Conservation (phyloP, 2,113 vertebrate genomes). For the Daphoenositta chrysoptera region DNA sequence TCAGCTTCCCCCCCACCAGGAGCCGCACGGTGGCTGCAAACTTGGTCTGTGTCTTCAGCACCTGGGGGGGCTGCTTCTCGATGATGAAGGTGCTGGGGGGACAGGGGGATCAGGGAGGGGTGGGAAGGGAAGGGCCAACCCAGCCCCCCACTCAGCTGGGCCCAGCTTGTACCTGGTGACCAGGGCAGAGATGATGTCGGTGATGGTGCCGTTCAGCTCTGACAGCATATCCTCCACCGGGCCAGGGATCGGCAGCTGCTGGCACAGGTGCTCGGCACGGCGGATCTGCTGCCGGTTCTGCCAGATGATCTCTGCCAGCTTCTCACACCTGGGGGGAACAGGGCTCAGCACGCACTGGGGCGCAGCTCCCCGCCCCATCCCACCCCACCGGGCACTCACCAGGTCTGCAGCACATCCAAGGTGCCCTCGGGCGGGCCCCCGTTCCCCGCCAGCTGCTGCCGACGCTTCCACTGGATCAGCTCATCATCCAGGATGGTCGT, state of each 20-base stretch:
- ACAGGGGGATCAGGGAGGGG: not conserved
- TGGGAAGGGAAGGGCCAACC: not conserved
- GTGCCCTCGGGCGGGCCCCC: constrained; percentile 92
- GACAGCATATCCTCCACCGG: constrained; percentile 91
- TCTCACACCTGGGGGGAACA: constrained; percentile 84
- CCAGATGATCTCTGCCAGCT: constrained; percentile 94
- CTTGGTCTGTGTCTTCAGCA: constrained; percentile 97
- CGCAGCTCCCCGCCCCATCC: accelerated
- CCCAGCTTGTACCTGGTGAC: constrained; percentile 86
- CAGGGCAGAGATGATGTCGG: constrained; percentile 94
- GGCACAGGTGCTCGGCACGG: constrained; percentile 90
- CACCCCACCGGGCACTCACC: constrained; percentile 61
- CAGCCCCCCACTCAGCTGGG: accelerated
- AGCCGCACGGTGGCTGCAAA: constrained; percentile 94
- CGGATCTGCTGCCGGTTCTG: constrained; percentile 98
- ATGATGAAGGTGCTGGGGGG: constrained; percentile 93
- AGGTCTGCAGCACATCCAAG: constrained; percentile 92
- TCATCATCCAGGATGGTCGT: constrained; percentile 94
- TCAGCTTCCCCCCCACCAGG: constrained; percentile 93
- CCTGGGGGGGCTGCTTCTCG: constrained; percentile 97
- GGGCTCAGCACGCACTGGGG: not conserved
- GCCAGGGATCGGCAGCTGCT: constrained; percentile 93
- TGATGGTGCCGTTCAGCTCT: constrained; percentile 91
- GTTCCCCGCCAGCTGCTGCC: constrained; percentile 95
- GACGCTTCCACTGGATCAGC: constrained; percentile 93